These are phyloP conservation scores for Oryzias melastigma DNA, from an alignment of 2,113 vertebrate genomes.

Conservation along the genomic window DNA sequence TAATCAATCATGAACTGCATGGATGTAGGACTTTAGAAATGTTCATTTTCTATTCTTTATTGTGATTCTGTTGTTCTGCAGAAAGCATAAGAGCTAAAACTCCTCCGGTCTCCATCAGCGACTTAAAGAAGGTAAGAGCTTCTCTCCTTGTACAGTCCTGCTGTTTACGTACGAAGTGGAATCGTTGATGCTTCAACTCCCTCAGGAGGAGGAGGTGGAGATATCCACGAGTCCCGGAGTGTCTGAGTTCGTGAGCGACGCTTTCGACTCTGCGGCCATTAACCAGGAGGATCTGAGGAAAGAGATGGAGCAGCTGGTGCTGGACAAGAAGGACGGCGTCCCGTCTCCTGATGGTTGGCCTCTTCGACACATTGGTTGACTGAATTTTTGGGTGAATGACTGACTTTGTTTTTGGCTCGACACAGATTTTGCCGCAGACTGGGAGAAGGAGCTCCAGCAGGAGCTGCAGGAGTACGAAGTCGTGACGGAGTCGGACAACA, in stretches of 20 bases:
- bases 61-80: slow-evolving; percentile 33
- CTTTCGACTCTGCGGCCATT: slow-evolving; percentile 86
- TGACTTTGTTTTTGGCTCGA: not conserved
- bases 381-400: not conserved
- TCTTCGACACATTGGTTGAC: not conserved
- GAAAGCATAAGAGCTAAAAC: slow-evolving; percentile 91
- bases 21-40: too few species aligned
- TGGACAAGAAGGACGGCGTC: slow-evolving; percentile 85
- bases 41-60: too few species aligned
- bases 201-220: slow-evolving; percentile 86
- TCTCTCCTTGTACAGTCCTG: not conserved
- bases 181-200: slow-evolving; percentile 9
- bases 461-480: slow-evolving; percentile 96
- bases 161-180: too few species aligned
- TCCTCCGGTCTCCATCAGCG: slow-evolving; percentile 85
- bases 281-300: slow-evolving; percentile 94
- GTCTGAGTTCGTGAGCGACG: slow-evolving; percentile 96
- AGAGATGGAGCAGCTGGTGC: slow-evolving; percentile 95
- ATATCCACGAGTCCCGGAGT: slow-evolving; percentile 95
- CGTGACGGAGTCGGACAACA: slow-evolving; percentile 85
- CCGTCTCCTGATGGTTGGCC: slow-evolving; percentile 79
- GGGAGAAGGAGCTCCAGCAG: slow-evolving; percentile 94
- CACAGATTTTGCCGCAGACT: slow-evolving; percentile 86
- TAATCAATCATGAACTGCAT: too few species aligned
- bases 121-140: slow-evolving; percentile 76